phyloP scores from a whole-genome alignment of 2,888 invertebrate species.

The Epirrita christyi region DNA sequence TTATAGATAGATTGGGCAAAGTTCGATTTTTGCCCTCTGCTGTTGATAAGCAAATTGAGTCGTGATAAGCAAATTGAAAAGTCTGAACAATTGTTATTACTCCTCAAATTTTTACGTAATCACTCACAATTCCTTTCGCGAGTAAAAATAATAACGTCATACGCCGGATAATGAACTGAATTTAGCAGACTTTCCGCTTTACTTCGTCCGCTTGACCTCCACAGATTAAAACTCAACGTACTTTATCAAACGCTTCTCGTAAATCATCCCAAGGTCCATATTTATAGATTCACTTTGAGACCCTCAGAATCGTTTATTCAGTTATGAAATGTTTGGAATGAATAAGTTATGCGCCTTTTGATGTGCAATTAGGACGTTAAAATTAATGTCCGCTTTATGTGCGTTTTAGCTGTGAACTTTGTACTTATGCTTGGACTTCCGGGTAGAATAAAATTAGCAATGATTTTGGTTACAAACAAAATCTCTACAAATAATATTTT shows the following conservation, averaged over 20 bases:
- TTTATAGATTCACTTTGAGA: constrained; percentile 39
- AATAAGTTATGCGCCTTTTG: constrained; percentile 62
- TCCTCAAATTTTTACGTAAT: too few relatives aligned
- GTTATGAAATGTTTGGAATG: constrained; percentile 44
- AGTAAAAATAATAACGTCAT: too few relatives aligned
- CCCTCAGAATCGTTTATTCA: constrained; percentile 44
- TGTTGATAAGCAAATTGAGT: too few relatives aligned
- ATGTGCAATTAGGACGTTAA: constrained; percentile 61
- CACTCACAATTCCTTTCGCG: too few relatives aligned
- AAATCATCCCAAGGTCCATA: constrained; percentile 29
- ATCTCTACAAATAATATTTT: too few relatives aligned
- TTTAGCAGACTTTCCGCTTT: constrained; percentile 8
- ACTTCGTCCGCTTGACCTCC: constrained; percentile 6
- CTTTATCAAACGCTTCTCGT: constrained; percentile 20
- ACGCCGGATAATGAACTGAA: too few relatives aligned
- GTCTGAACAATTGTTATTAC: too few relatives aligned
- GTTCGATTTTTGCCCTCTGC: too few relatives aligned
- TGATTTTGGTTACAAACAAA: not conserved
- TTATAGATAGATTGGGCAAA: too few relatives aligned
- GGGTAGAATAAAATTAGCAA: not conserved
- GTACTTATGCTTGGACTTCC: constrained; percentile 5
- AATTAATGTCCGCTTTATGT: constrained; percentile 44
- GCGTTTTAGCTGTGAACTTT: constrained; percentile 13
- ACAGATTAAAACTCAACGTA: constrained; percentile 5
- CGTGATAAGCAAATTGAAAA: too few relatives aligned